Base-by-base conservation (phyloP, 2,888 invertebrate genomes). In the Troglohyphantes excavatus region DNA sequence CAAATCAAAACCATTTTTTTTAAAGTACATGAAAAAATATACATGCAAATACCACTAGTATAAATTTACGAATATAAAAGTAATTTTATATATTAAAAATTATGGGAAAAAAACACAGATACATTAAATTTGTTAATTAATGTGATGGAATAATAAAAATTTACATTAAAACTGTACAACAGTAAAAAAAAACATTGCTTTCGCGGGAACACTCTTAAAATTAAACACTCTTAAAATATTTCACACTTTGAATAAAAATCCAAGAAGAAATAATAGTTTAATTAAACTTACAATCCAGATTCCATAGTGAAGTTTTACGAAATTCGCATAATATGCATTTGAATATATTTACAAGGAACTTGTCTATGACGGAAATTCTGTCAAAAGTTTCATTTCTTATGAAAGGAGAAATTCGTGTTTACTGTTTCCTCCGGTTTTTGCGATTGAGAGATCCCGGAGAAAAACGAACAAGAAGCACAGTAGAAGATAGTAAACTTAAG, bases 231-330 rank as follows among this genome's bases (percentile, higher is more conserved):
- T n/a, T 17, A 46, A 53, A 17, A 70, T 39, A 21, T 23, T 13
- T 70, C 17, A 13, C 23, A 2, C 1, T 43, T n/a, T 26, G 2
- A 9, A 2, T 13, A 21, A 23, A 9, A 70, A 70, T 11, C 11
- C 1, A 6, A 53, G 2, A 7, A 1, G 23, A 70, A 39, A 1
- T 53, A 13, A 46, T 17, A 46, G 17, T 72, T 72, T 26, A 0
- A 23, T 17, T 72, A 26, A 72, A 72, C 72, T 72, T 46, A 72
- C 72, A 72, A 53, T 72, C 21, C 72, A 19, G 72, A 46, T 13
- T 72, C 72, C 72, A 72, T 72, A n/a, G 6, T 7, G 17, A 46
- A 17, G 17, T 72, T 46, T 46, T 46, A 17, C 17, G 23, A 46
- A 26, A 21, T 46, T 53, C 26, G 21, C 21, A 23, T 26, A 46